These are phyloP conservation scores for Andinoacara biseriatus DNA, from an alignment of 2,113 vertebrate species.

Conservation along the genomic window DNA sequence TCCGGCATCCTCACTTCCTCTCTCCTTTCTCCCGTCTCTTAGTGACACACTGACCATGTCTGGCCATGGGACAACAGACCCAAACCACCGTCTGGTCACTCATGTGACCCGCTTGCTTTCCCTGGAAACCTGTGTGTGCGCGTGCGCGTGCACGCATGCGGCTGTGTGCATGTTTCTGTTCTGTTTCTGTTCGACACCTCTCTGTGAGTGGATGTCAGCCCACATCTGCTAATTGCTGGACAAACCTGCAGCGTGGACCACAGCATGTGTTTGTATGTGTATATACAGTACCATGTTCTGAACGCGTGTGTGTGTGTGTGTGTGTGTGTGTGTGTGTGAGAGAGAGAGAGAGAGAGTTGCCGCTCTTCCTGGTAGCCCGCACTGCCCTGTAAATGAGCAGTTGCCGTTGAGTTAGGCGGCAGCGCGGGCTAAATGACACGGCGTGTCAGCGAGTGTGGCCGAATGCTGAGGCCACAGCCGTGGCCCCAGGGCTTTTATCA, in stretches of 20 bases:
- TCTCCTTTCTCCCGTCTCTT: conserved; percentile 68
- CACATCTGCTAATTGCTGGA: conserved; percentile 69
- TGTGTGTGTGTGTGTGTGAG: conserved; percentile 45
- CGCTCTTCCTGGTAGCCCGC: conserved; percentile 74
- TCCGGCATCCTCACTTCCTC: conserved; percentile 72
- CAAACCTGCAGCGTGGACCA: conserved; percentile 53
- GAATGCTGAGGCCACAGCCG: conserved; percentile 76
- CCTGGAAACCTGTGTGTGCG: conserved; percentile 24
- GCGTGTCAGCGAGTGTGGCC: conserved; percentile 79
- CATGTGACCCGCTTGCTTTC: conserved; percentile 68
- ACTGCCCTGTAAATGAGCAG: conserved; percentile 83
- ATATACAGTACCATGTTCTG: conserved; percentile 61
- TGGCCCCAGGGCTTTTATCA: conserved; percentile 82
- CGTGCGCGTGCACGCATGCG: background rate
- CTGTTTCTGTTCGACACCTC: conserved; percentile 41
- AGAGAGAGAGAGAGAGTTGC: conserved; percentile 45
- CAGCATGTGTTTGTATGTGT: conserved; percentile 68
- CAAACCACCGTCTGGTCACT: conserved; percentile 78
- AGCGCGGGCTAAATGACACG: conserved; percentile 81
- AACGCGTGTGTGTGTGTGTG: conserved; percentile 49
- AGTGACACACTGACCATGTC: conserved; percentile 70
- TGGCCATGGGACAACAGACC: conserved; percentile 67
- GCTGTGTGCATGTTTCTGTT: conserved; percentile 13
- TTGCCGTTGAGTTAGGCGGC: conserved; percentile 78
- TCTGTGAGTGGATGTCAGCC: conserved; percentile 52